Conservation (phyloP, 2,888 invertebrate genomes). For the Miltochrista miniata region DNA sequence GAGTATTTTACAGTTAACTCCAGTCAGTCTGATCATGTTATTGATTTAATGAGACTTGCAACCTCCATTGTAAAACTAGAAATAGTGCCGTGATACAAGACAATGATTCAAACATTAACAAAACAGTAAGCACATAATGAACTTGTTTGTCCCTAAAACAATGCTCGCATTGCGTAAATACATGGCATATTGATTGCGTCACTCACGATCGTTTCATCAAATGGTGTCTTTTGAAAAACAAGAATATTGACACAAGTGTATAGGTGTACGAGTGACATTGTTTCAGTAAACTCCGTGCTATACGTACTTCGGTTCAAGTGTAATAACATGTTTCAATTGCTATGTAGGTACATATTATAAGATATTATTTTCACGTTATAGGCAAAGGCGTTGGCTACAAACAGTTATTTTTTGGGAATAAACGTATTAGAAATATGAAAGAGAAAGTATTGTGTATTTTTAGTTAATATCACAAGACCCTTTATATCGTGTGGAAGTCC, state of each 20-base stretch:
- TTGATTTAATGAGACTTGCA: too few species aligned
- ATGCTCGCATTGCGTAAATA: slow-evolving; percentile 49
- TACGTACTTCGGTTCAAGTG: slow-evolving; percentile 40
- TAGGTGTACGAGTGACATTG: slow-evolving; percentile 46
- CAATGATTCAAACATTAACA: slow-evolving; percentile 17
- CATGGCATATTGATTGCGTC: slow-evolving; percentile 59
- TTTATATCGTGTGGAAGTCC: too few species aligned
- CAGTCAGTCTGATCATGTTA: too few species aligned
- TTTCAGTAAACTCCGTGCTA: slow-evolving; percentile 33
- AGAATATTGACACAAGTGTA: slow-evolving; percentile 74
- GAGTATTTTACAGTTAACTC: too few species aligned
- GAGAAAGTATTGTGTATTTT: too few species aligned
- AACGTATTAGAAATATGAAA: too few species aligned
- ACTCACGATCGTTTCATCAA: slow-evolving; percentile 56
- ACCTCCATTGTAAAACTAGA: too few species aligned
- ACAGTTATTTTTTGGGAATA: too few species aligned
- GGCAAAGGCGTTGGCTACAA: too few species aligned
- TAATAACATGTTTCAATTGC: slow-evolving; percentile 19
- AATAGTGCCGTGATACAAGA: not conserved
- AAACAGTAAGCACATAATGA: slow-evolving; percentile 27
- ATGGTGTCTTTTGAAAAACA: slow-evolving; percentile 71
- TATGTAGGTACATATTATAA: not conserved
- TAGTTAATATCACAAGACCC: too few species aligned
- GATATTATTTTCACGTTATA: not conserved
- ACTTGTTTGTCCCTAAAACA: slow-evolving; percentile 44